phyloP scores from a whole-genome alignment of 2,113 vertebrate genomes.

The Hemiprocne comata region DNA sequence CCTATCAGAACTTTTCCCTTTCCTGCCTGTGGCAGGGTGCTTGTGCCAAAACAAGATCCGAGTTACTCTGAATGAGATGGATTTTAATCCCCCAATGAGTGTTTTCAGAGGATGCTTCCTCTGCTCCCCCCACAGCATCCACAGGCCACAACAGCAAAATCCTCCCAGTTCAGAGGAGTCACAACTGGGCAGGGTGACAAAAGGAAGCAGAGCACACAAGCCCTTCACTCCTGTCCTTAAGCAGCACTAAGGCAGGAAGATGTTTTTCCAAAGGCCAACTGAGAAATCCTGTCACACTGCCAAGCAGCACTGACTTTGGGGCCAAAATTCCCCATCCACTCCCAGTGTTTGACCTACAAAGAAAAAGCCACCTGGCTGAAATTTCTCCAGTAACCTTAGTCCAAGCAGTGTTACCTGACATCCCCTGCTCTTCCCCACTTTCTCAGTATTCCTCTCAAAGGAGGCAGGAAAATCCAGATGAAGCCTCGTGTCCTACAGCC shows the following conservation, averaged over 20 bases:
- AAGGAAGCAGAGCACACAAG: not conserved
- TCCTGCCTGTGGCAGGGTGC: slow-evolving; percentile 15
- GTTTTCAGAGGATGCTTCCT: not conserved
- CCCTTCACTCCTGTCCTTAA: not conserved
- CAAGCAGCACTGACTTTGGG: fast-evolving
- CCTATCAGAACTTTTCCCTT: slow-evolving; percentile 52
- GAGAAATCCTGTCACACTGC: not conserved
- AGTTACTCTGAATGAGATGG: not conserved
- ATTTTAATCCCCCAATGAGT: not conserved
- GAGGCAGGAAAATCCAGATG: not conserved
- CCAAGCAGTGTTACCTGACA: not conserved
- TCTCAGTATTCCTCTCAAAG: not conserved
- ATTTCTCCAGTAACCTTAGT: not conserved
- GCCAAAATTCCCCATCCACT: not conserved
- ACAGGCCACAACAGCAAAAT: not conserved
- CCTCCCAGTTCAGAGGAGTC: not conserved
- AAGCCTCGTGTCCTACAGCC: not conserved
- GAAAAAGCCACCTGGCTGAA: not conserved
- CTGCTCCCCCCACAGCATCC: not conserved
- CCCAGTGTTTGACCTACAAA: not conserved
- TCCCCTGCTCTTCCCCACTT: not conserved
- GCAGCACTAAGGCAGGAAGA: not conserved
- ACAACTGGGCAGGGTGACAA: slow-evolving; percentile 9
- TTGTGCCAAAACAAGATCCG: slow-evolving; percentile 62
- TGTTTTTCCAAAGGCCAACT: not conserved